Percentiles rank a stretch among this genome's conserved stretches.
These are phyloP conservation scores for Drosophila ohnishii DNA, from an alignment of 1,140 invertebrate genomes.

Conservation along the genomic window DNA sequence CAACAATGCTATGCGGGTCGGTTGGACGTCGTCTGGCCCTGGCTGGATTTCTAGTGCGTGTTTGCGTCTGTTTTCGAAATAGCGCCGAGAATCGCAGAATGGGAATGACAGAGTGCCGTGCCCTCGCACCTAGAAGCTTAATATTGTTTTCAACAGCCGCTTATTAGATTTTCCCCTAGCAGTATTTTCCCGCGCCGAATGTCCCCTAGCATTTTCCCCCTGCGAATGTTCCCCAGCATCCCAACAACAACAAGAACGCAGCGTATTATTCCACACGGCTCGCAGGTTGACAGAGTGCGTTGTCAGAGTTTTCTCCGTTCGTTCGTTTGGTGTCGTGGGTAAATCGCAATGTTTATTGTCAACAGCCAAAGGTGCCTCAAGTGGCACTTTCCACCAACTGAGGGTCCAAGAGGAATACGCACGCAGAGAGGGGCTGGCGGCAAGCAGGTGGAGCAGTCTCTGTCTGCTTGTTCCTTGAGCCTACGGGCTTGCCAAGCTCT, in stretches of 20 bases:
- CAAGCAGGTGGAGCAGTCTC: constrained; percentile 5
- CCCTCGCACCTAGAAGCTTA: constrained; percentile 47
- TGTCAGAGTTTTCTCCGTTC: constrained; percentile 39
- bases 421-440: background rate
- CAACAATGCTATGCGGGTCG: constrained; percentile 57
- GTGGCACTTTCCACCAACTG: constrained; percentile 57
- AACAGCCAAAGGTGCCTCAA: constrained; percentile 74
- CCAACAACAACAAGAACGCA: background rate
- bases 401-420: constrained; percentile 2
- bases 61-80: constrained; percentile 23
- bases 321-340: constrained; percentile 35
- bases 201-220: constrained; percentile 7
- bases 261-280: constrained; percentile 27
- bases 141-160: constrained; percentile 67
- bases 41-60: constrained; percentile 38
- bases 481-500: constrained; percentile 38
- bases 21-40: constrained; percentile 21
- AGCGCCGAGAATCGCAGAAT: constrained; percentile 10
- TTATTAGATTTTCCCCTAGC: constrained; percentile 62
- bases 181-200: background rate
- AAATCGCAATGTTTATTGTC: constrained; percentile 78
- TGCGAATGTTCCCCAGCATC: background rate
- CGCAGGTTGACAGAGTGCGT: constrained; percentile 57
- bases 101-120: background rate
- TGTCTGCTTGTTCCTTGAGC: constrained; percentile 25